Evolutionary conservation across 2,797 vertebrate species (phyloP), one percentile per base, ranked within the genome.

Genomic region (Labroides dimidiatus): DNA sequence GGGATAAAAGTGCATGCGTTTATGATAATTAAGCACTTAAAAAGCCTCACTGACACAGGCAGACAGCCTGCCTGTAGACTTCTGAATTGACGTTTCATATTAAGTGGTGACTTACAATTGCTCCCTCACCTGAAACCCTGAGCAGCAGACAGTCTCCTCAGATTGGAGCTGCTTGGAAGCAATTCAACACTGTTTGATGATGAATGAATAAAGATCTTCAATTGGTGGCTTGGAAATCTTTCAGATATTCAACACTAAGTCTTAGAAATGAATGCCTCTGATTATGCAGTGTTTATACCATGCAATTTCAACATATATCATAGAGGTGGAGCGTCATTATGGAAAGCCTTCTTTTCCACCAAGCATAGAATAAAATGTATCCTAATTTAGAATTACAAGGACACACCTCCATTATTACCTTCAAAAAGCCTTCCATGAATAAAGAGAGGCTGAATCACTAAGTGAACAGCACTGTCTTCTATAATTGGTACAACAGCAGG

Each of bases 31-130:
- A 75, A 68, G 71, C 42, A 78, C 61, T 76, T 63, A 60, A 68
- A 75, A 62, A 71, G 68, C 66, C 57, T 65, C 72, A 81, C 83
- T 79, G 85, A 86, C 13, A n/a, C 70, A 78, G 64, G 77, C 64
- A 78, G 74, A 33, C 44, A 72, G 47, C 64, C 66, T 69, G 72
- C 27, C 58, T 56, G 64, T 53, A 27, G 63, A 58, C 68, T 52
- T 56, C 27, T 44, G 37, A 55, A 73, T 15, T 63, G 53, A 65
- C 58, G 51, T 65, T 66, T 80, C 36, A 63, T 74, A 73, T 81
- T 68, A 70, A 81, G 80, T 65, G 77, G 53, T 72, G 72, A 62
- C 55, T 68, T 77, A 61, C 47, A 75, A 72, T 59, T 37, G 55
- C 50, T 49, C 33, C 53, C 72, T 43, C 36, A 69, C 65, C 69